Evolutionary conservation across 2,113 vertebrate genomes (phyloP).

Genomic region (Pseudorasbora parva): DNA sequence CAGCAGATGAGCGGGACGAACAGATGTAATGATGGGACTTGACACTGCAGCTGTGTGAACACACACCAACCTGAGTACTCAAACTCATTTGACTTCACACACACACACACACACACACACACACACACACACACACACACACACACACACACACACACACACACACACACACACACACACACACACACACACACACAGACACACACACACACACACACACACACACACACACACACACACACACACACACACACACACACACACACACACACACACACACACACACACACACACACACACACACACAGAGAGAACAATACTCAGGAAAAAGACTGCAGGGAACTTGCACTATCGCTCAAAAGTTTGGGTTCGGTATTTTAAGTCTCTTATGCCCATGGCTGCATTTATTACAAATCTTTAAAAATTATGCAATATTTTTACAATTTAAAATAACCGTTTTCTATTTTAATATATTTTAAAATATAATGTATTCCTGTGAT

Average conservation of each 20-base stretch:
- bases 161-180: conserved; percentile 63
- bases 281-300: conserved; percentile 63
- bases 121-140: conserved; percentile 64
- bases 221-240: conserved; percentile 63
- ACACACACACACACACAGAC: conserved; percentile 64
- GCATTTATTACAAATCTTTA: background rate
- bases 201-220: conserved; percentile 63
- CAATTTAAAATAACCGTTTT: background rate
- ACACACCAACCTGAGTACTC: conserved; percentile 59
- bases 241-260: conserved; percentile 64
- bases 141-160: conserved; percentile 63
- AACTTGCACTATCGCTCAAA: background rate
- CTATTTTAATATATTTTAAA: background rate
- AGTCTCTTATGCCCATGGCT: background rate
- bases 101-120: conserved; percentile 65
- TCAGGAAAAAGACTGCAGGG: conserved; percentile 51
- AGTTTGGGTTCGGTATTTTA: too few relatives aligned
- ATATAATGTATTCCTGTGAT: background rate
- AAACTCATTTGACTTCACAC: conserved; percentile 66
- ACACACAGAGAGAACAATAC: conserved; percentile 65
- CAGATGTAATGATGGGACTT: conserved; percentile 25
- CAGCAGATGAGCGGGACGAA: conserved; percentile 60
- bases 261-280: conserved; percentile 63
- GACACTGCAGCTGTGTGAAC: conserved; percentile 57
- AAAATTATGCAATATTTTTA: background rate